phyloP scores from a whole-genome alignment of 1,140 invertebrate genomes.

The Cotesia chilonis region DNA sequence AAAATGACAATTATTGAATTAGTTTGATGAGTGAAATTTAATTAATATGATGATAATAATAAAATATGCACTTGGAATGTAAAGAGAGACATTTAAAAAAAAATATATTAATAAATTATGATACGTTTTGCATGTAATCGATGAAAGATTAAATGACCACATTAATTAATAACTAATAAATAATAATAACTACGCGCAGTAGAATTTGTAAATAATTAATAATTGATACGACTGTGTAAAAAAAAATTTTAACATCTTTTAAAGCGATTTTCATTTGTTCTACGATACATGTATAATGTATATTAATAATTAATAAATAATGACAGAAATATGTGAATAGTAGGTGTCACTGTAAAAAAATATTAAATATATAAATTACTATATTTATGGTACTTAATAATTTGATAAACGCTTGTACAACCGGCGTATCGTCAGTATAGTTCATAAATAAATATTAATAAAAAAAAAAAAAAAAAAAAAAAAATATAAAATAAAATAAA shows the following conservation, averaged over 20 bases:
- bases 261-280: conserved; percentile 16
- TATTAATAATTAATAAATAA: too few species aligned
- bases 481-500: neutral
- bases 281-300: neutral
- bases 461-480: neutral
- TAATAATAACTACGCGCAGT: neutral
- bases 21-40: neutral
- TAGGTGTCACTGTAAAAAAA: neutral
- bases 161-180: neutral
- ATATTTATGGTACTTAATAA: neutral
- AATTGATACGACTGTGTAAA: conserved; percentile 13
- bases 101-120: conserved; percentile 2
- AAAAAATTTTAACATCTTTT: conserved; percentile 21
- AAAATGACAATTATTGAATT: neutral
- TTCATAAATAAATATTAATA: neutral
- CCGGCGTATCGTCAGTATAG: neutral
- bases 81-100: neutral
- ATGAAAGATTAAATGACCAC: conserved; percentile 8
- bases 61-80: conserved; percentile 21
- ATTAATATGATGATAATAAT: neutral
- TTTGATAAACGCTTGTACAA: conserved; percentile 17
- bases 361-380: neutral
- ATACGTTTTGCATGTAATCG: conserved; percentile 7
- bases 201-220: conserved; percentile 21
- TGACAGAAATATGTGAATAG: conserved; percentile 4